Conservation (phyloP, 92 coral and sea anemone species). For the Hydrozoanthus gracilis region DNA sequence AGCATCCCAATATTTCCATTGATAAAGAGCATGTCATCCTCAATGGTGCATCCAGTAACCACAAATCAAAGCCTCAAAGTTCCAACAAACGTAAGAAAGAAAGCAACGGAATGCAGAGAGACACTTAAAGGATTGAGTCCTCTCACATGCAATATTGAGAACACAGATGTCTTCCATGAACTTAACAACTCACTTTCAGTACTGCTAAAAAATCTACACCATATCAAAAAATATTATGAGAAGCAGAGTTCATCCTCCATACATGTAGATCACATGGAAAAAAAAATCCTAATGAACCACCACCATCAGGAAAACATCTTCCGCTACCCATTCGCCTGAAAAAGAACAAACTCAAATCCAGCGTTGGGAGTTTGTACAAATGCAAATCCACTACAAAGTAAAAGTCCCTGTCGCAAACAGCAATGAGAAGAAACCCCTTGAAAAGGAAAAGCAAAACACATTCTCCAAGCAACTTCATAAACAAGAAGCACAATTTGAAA, state of each 20-base stretch:
- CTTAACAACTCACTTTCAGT: conserved; percentile 42
- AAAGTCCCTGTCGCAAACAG: conserved; percentile 7
- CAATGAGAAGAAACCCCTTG: background rate
- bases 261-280: background rate
- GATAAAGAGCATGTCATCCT: conserved; percentile 44
- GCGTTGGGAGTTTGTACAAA: conserved; percentile 52
- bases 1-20: conserved; percentile 42
- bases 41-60: conserved; percentile 2
- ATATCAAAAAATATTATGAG: conserved; percentile 20
- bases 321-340: conserved; percentile 61
- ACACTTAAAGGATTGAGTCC: conserved; percentile 50
- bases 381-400: conserved; percentile 46
- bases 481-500: background rate
- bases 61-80: conserved; percentile 19
- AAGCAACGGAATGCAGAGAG: conserved; percentile 47
- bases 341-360: conserved; percentile 41
- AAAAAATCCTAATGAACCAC: conserved; percentile 4
- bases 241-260: too few relatives aligned
- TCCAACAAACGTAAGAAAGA: conserved; percentile 39
- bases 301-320: conserved; percentile 33
- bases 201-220: conserved; percentile 31
- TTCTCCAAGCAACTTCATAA: too few relatives aligned
- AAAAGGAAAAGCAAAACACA: background rate
- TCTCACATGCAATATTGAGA: conserved; percentile 48
- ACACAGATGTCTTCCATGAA: conserved; percentile 36